Evolutionary conservation across 2,113 vertebrate genomes (phyloP), one percentile per base, ranked within the genome.

Genomic region (Miniopterus natalensis): DNA sequence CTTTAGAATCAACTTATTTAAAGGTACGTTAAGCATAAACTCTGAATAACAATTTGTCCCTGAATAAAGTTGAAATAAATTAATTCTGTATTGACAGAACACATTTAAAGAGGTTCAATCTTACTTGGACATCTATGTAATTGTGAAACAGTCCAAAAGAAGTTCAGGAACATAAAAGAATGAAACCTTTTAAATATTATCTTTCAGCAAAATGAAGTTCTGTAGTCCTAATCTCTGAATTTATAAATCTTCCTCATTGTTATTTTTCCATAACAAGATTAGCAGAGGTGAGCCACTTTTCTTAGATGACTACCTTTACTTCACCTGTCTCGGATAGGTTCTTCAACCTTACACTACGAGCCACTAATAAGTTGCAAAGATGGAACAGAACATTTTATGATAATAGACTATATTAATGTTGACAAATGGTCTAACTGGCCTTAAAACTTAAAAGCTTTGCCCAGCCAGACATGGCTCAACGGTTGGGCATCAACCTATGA

Each of bases 11-110:
- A 88, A 65, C 47, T 79, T 20, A 55, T 55, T 84, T 78, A 83
- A 66, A 93, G 17, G 49, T 65, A 78, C 10, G 15, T 68, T 53
- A 92, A 89, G 42, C 23, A 95, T 65, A 65, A 93, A 93, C 21
- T 81, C 61, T 71, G 27, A 88, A 49, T 79, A 81, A 81, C 45
- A 83, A 90, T 66, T 90, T 77, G 47, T 87, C 23, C 14, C 40
- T 79, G 27, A 88, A 88, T 42, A 45, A 96, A 84, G 47, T 1
- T 90, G 40, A 95, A 90, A 94, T 73, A 90, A 93, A 90, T 40
- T 66, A 84, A 42, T 88, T 95, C 65, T 74, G 14, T 59, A 55
- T 36, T 79, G 53, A 73, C 18, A 92, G n/a, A 84, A 94, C 27
- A 79, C 15, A 81, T 61, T n/a, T 40, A 92, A 47, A 89, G 65